These are phyloP conservation scores for Koerneria pararmatus DNA, from an alignment of 2,888 invertebrate genomes.

Conservation along the genomic window DNA sequence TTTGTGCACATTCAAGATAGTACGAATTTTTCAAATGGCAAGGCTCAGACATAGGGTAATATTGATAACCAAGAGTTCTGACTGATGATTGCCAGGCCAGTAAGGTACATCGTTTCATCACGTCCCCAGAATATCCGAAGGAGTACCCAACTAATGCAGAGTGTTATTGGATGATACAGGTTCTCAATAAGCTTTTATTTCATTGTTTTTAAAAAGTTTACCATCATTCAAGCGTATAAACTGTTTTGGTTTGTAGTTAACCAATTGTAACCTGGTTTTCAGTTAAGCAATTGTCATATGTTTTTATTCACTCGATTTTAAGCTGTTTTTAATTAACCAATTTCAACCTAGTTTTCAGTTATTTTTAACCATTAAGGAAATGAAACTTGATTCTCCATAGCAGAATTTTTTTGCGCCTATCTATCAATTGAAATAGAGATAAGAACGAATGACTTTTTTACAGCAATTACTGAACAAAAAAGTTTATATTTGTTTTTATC, in stretches of 20 bases:
- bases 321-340: no score
- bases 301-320: neutral
- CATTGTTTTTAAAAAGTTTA: neutral
- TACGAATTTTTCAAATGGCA: no score
- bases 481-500: no score
- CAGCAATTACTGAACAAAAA: no score
- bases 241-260: neutral
- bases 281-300: neutral
- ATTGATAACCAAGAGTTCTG: neutral
- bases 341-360: no score
- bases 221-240: neutral
- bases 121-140: constrained; percentile 44
- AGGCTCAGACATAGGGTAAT: neutral
- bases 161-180: constrained; percentile 54
- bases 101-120: constrained; percentile 33
- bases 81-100: constrained; percentile 31
- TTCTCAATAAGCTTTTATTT: neutral
- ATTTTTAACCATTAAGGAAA: no score
- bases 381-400: no score
- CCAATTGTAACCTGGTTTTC: neutral
- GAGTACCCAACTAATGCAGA: constrained; percentile 39
- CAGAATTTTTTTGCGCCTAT: no score
- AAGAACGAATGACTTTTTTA: no score
- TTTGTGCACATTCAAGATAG: no score
- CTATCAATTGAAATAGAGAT: no score